Conservation (phyloP, 2,888 invertebrate species). For the Monoplex corrugatus region DNA sequence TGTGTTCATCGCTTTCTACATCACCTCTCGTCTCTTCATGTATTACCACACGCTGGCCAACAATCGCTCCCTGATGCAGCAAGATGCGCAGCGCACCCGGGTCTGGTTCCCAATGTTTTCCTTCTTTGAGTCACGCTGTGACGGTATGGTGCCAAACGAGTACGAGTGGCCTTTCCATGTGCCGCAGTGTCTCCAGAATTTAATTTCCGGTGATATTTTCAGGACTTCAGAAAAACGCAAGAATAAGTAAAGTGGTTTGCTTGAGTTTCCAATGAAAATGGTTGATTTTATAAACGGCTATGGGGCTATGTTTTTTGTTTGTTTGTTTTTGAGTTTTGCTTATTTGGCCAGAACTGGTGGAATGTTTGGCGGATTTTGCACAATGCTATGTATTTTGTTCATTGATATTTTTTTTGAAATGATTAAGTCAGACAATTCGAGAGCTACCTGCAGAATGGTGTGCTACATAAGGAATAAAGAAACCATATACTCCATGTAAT, state of each 20-base stretch:
- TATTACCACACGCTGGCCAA: slow-evolving; percentile 99
- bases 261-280: too few relatives aligned
- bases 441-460: too few relatives aligned
- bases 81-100: slow-evolving; percentile 92
- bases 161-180: slow-evolving; percentile 84
- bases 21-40: slow-evolving; percentile 95
- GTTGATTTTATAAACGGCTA: too few relatives aligned
- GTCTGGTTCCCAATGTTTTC: slow-evolving; percentile 99
- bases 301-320: too few relatives aligned
- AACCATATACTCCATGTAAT: too few relatives aligned
- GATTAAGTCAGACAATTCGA: too few relatives aligned
- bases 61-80: slow-evolving; percentile 89
- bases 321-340: too few relatives aligned
- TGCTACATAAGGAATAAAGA: too few relatives aligned
- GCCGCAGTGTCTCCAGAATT: not conserved
- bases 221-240: not conserved
- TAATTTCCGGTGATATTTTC: not conserved
- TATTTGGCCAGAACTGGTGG: too few relatives aligned
- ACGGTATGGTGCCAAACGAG: slow-evolving; percentile 93
- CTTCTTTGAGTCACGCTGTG: slow-evolving; percentile 89
- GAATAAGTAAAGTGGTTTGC: not conserved
- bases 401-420: too few relatives aligned
- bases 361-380: too few relatives aligned
- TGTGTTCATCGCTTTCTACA: slow-evolving; percentile 99
- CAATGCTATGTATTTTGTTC: too few relatives aligned